Evolutionary conservation across 2,888 invertebrate species (phyloP).

Genomic region (Mamestra brassicae): DNA sequence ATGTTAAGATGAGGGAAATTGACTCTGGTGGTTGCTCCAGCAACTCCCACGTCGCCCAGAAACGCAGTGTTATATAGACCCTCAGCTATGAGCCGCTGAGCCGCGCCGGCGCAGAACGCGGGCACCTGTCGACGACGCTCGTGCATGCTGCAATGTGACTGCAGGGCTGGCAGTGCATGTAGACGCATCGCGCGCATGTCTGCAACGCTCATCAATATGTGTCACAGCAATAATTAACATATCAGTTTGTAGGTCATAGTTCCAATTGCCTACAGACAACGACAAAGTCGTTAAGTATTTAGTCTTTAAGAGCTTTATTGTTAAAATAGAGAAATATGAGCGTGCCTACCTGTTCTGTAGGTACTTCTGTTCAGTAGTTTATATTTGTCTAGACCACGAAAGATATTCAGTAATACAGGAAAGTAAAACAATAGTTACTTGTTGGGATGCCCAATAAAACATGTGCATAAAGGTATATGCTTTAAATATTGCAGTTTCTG

Average conservation of each 20-base stretch:
- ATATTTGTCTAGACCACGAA: slow-evolving; percentile 12
- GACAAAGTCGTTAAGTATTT: slow-evolving; percentile 85
- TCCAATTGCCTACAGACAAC: slow-evolving; percentile 73
- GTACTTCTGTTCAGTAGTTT: slow-evolving; percentile 50
- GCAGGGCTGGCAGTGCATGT: slow-evolving; percentile 77
- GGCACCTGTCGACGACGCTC: slow-evolving; percentile 63
- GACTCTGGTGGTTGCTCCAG: slow-evolving; percentile 87
- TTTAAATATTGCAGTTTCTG: slow-evolving; percentile 12
- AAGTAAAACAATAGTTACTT: not conserved
- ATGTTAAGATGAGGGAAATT: slow-evolving; percentile 89
- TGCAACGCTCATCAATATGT: slow-evolving; percentile 72
- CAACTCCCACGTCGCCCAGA: slow-evolving; percentile 85
- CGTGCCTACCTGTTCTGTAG: slow-evolving; percentile 77
- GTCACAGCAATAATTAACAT: slow-evolving; percentile 86
- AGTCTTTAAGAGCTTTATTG: slow-evolving; percentile 78
- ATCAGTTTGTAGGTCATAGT: slow-evolving; percentile 82
- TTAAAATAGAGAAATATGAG: slow-evolving; percentile 65
- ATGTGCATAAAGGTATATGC: not conserved
- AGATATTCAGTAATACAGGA: not conserved
- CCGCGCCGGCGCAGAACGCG: slow-evolving; percentile 66
- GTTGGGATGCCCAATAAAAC: slow-evolving; percentile 5
- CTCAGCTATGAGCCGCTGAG: slow-evolving; percentile 34
- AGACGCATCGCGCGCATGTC: slow-evolving; percentile 82
- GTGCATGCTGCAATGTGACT: slow-evolving; percentile 74
- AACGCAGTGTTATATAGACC: slow-evolving; percentile 87